Evolutionary conservation across 2,797 vertebrate genomes (phyloP).

Genomic region (Manis javanica): DNA sequence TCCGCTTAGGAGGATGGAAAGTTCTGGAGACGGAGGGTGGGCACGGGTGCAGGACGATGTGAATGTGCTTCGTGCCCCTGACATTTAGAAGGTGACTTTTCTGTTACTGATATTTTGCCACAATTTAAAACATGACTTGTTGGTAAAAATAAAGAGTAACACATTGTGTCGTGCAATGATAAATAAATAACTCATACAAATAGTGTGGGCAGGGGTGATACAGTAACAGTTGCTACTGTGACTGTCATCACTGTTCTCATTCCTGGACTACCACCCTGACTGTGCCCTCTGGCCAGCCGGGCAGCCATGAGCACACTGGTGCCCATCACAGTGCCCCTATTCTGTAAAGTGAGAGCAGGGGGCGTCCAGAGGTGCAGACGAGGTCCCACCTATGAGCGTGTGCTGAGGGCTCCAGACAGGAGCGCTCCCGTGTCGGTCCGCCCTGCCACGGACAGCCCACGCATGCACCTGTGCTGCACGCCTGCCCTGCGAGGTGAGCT

Average conservation of each 20-base stretch:
- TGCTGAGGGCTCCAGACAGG: no score
- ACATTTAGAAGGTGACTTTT: not conserved
- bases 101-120: not conserved
- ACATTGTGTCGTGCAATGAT: rapidly evolving
- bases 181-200: not conserved
- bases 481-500: not conserved
- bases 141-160: not conserved
- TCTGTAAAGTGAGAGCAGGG: rapidly evolving
- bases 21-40: not conserved
- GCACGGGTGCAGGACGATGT: rapidly evolving
- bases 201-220: not conserved
- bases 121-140: not conserved
- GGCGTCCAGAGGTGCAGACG: rapidly evolving
- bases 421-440: no score
- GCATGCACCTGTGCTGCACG: no score
- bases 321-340: not conserved
- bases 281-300: not conserved
- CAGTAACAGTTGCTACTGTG: rapidly evolving
- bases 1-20: not conserved
- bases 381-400: rapidly evolving
- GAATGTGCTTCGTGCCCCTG: not conserved
- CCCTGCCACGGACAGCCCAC: no score
- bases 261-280: not conserved
- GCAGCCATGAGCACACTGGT: not conserved
- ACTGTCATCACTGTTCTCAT: no score